Base-by-base conservation (phyloP, 2,113 vertebrate species). In the Bambusicola thoracicus region DNA sequence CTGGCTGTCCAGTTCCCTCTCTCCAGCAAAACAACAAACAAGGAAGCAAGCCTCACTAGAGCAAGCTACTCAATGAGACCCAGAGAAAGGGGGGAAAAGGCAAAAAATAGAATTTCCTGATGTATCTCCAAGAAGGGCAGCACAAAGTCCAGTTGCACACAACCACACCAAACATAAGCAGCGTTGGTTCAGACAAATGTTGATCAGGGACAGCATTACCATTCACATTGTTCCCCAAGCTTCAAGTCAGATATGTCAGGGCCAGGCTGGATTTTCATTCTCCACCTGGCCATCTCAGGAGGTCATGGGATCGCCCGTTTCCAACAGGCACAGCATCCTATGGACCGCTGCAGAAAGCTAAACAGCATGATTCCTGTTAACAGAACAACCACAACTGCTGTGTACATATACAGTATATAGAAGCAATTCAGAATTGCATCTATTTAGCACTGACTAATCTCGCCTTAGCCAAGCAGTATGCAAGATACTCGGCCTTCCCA, bases 321-420 rank as follows among this genome's bases (percentile, higher is more conserved):
- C 41, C 17, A 34, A 32, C 9, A 65, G 49, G 44, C 29, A 73
- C 2, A 53, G 44, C 30, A 19, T 41, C 25, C 36, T 38, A 1
- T 4, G 8, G 44, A 30, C 61, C 59, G 30, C 62, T 40, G 34
- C 1, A 15, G 66, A 61, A 79, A 63, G 18, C 29, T 62, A 30
- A 73, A 44, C 51, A 73, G 43, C 0, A 0, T 2, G 56, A 38
- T 3, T 73, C 40, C 68, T 13, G 6, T 30, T 61, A 53, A 11
- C 13, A 41, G 36, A 80, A 68, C 22, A 29, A 62, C 11, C 67
- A 49, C 5, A 48, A 6, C 27, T 63, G 30, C 79, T 72, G 29
- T 38, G 8, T 34, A 16, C 44, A 30, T 6, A 29, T 0, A 4
- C 34, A 61, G 18, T 17, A 7, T 0, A 0, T 36, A 58, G 55